Base-by-base conservation (phyloP, 1,140 invertebrate genomes). In the Megalopta genalis region DNA sequence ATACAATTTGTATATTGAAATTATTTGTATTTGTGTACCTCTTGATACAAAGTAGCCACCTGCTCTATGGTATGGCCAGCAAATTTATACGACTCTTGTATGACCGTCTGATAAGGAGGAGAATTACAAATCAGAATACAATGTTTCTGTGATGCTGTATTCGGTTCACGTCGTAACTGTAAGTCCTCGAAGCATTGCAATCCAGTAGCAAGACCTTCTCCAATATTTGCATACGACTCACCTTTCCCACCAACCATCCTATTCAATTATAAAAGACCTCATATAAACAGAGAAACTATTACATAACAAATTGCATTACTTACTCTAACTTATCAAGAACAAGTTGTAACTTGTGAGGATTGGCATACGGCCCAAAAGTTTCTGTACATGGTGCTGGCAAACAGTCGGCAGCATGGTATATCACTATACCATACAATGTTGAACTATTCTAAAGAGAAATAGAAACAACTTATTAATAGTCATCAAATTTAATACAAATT, bases 121-220 rank as follows among this genome's bases (percentile, higher is more conserved):
- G 98, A 98, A 91, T 98, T 98, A 89, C 97, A 98, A 32, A 99
- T 94, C 12, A 99, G 92, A 72, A 99, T 96, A 86, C 98, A 97
- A 92, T 99, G 97, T 73, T 94, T 92, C 49, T 93, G 92, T 7
- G 91, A 87, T 14, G 90, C 89, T 39, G 90, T 85, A 69, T 90
- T 93, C 81, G 93, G 93, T 84, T 96, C 95, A 63, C 97, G 93
- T 73, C 95, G 94, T 8, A 95, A 91, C 83, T 96, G 95, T 7
- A 99, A 93, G 91, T 99, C 98, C 88, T 99, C 98, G 86, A 99
- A 96, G 88, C 97, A 97, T 76, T 96, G 95, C 9, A 98, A 90
- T 1, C 97, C 97, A 39, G 97, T 97, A 5, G 97, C 96, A 42
- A 99, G 93, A 6, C 97, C 98, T 93, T 99, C 98, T 1, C 96